Base-by-base conservation (phyloP, 2,113 vertebrate species). In the Nerophis lumbriciformis region DNA sequence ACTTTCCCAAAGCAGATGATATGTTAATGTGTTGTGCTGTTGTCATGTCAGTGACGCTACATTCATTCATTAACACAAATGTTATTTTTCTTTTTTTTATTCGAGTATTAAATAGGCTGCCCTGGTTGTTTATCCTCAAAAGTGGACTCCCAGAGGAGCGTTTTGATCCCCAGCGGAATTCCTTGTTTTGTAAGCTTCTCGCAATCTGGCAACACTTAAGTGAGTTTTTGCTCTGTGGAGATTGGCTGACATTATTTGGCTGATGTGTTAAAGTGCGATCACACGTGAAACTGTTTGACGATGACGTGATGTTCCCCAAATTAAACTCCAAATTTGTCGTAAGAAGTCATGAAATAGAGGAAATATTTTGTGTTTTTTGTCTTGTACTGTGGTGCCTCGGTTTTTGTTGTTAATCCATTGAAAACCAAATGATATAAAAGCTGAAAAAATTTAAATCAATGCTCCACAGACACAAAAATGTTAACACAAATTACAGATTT, bases 101-200 rank as follows among this genome's bases (percentile, higher is more conserved):
- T 28, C 28, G 28, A 28, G 28, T 28, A 28, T 28, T 1, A 28
- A 28, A 28, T 4, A 28, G 28, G 28, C 6, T 48, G 28, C 19
- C 54, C 39, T 48, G 8, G 6, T 6, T 55, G 45, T 36, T 58
- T 57, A n/a, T 13, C 28, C 19, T 56, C 4, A 66, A 21, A 45
- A 55, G 47, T 15, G 10, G 28, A 57, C 10, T 11, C 35, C 15
- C 12, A 2, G 5, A 48, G 48, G 2, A 12, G 51, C 13, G 15
- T 71, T 73, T 76, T 82, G 77, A 80, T 80, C 71, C 77, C 58
- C 62, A 28, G 3, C 5, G 76, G 78, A 64, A 76, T 78, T 72
- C 51, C 39, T 48, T 53, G 44, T 8, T 35, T 19, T 53, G 28
- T 63, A 65, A 71, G 36, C 67, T 14, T 53, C 15, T 38, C 53